These are phyloP conservation scores for Perdita meconis DNA, from an alignment of 2,888 invertebrate species.

Conservation along the genomic window DNA sequence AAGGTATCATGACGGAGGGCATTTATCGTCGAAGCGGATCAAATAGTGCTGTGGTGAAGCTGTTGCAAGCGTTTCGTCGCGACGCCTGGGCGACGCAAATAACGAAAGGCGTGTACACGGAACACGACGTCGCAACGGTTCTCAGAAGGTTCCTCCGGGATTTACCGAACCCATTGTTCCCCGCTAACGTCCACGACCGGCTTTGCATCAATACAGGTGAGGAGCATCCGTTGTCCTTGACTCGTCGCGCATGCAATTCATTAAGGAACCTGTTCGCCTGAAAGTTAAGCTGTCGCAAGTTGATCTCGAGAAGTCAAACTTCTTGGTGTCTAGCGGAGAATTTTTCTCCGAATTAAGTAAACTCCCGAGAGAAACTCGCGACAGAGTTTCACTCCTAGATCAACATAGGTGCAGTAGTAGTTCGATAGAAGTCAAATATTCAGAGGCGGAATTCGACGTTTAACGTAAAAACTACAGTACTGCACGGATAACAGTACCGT, in stretches of 20 bases:
- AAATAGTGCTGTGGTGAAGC: slow-evolving; percentile 89
- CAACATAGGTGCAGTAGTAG: too few species aligned
- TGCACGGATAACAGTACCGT: too few species aligned
- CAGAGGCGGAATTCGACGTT: too few species aligned
- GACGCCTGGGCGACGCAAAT: slow-evolving; percentile 95
- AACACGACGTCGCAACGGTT: slow-evolving; percentile 95
- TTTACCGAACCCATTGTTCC: slow-evolving; percentile 92
- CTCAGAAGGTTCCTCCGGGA: slow-evolving; percentile 96
- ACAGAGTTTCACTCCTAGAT: too few species aligned
- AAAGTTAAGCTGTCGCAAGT: too few species aligned
- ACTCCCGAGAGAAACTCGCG: too few species aligned
- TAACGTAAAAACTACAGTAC: too few species aligned
- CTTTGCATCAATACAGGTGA: slow-evolving; percentile 89
- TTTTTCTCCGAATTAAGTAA: too few species aligned
- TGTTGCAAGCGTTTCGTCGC: slow-evolving; percentile 90
- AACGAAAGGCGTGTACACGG: slow-evolving; percentile 90
- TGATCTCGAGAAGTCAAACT: too few species aligned
- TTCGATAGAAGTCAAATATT: too few species aligned
- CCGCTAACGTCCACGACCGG: slow-evolving; percentile 88
- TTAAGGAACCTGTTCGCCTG: background rate
- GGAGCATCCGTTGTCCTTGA: slow-evolving; percentile 34
- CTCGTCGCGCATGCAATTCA: background rate
- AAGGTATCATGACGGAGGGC: slow-evolving; percentile 93
- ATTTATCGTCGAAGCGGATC: slow-evolving; percentile 95
- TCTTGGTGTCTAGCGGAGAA: too few species aligned